phyloP scores from a whole-genome alignment of 2,113 vertebrate genomes.

The Ciconia boyciana region DNA sequence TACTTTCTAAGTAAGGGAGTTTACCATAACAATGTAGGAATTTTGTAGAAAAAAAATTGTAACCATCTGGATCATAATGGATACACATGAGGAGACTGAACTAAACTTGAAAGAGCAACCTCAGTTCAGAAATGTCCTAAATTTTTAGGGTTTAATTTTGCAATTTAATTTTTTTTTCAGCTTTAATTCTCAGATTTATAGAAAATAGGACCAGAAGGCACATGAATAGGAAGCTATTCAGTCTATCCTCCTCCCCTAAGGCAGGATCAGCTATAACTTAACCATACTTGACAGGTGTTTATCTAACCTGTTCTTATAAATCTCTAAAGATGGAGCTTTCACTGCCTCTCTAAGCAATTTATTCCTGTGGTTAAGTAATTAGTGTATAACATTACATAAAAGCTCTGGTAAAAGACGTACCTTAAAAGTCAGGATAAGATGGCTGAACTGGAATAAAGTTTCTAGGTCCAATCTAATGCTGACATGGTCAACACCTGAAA shows the following conservation, averaged over 20 bases:
- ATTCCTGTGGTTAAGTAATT: conserved; percentile 34
- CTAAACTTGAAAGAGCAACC: not conserved
- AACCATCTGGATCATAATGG: not conserved
- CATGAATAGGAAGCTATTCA: not conserved
- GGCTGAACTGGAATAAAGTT: conserved; percentile 89
- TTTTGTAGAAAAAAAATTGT: not conserved
- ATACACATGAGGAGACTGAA: not conserved
- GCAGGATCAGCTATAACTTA: conserved; percentile 34
- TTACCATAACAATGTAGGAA: not conserved
- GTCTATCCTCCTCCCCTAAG: not conserved
- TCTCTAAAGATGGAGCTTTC: not conserved
- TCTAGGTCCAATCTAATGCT: conserved; percentile 87
- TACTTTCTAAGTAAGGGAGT: not conserved
- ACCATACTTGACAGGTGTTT: conserved; percentile 56
- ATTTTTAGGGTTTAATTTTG: not conserved
- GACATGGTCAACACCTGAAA: conserved; percentile 83
- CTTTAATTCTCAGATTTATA: not conserved
- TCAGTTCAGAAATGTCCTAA: not conserved
- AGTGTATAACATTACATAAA: conserved; percentile 5
- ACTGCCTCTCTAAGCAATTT: conserved; percentile 43
- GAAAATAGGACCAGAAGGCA: conserved; percentile 13
- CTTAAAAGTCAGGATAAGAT: conserved; percentile 91
- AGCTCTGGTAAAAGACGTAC: conserved; percentile 58
- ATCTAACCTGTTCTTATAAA: conserved; percentile 43
- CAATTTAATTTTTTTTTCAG: not conserved